Conservation (phyloP, 2,113 vertebrate genomes). For the Pseudorhombus dupliciocellatus region DNA sequence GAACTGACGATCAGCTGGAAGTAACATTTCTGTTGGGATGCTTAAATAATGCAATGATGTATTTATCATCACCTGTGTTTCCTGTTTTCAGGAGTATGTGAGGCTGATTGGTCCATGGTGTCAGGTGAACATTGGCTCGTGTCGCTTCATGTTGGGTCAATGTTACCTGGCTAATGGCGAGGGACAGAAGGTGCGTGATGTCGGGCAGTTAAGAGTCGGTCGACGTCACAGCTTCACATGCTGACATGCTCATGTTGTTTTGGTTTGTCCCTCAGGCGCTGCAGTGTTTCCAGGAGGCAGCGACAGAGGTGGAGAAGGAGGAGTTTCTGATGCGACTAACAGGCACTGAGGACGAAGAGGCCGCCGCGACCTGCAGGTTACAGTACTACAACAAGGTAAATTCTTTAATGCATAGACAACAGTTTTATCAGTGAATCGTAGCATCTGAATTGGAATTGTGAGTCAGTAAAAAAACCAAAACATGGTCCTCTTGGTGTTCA, state of each 20-base stretch:
- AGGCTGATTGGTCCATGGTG: slow-evolving; percentile 91
- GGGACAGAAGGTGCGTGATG: slow-evolving; percentile 87
- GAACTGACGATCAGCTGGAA: background rate
- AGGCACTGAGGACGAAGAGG: slow-evolving; percentile 84
- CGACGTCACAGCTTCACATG: background rate
- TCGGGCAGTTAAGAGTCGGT: too few species aligned
- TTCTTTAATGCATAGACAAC: too few species aligned
- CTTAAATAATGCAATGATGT: background rate
- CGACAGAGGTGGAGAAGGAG: slow-evolving; percentile 90
- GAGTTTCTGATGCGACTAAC: slow-evolving; percentile 91
- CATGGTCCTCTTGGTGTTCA: slow-evolving; percentile 44
- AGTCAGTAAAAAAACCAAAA: background rate
- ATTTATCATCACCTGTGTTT: too few species aligned
- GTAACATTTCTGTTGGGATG: background rate
- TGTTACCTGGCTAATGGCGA: slow-evolving; percentile 93
- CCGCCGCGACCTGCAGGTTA: slow-evolving; percentile 80
- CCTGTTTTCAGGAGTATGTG: slow-evolving; percentile 86
- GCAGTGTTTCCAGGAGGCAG: slow-evolving; percentile 91
- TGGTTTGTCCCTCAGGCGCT: slow-evolving; percentile 81
- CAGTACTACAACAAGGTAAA: slow-evolving; percentile 93
- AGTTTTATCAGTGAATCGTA: too few species aligned
- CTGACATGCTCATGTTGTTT: background rate
- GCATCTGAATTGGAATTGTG: background rate
- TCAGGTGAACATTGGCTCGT: slow-evolving; percentile 93
- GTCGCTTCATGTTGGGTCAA: slow-evolving; percentile 91